phyloP scores from a whole-genome alignment of 2,113 vertebrate species.

The Saimiri boliviensis region DNA sequence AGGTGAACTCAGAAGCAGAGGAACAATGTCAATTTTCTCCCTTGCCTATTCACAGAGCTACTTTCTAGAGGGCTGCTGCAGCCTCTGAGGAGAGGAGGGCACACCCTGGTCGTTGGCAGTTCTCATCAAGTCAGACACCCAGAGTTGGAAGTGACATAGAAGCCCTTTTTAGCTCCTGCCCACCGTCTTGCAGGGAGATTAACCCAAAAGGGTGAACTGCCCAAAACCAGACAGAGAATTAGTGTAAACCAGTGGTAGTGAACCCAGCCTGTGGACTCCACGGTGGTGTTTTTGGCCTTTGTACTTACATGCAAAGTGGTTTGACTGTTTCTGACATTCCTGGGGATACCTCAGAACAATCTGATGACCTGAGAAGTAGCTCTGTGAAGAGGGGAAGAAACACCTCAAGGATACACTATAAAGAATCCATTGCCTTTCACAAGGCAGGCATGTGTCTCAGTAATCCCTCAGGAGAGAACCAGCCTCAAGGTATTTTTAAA shows the following conservation, averaged over 20 bases:
- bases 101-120: not conserved
- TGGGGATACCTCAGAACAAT: not conserved
- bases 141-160: not conserved
- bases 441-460: not conserved
- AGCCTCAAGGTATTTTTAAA: not conserved
- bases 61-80: not conserved
- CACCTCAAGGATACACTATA: not conserved
- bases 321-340: not conserved
- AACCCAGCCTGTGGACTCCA: not conserved
- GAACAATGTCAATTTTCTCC: not conserved
- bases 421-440: not conserved
- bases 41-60: not conserved
- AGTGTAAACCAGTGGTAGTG: not conserved
- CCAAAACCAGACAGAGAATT: not conserved
- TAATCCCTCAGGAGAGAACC: not conserved
- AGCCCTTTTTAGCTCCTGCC: not conserved
- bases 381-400: accelerated
- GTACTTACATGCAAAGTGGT: not conserved
- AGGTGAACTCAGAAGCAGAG: not conserved
- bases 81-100: not conserved
- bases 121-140: not conserved
- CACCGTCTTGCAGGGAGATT: not conserved
- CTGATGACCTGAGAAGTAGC: not conserved
- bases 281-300: not conserved
- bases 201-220: not conserved